A percentile compares a stretch with the other conserved stretches of the same genome.
phyloP scores from a whole-genome alignment of 2,888 invertebrate species.

The Ptychoptera albimana region DNA sequence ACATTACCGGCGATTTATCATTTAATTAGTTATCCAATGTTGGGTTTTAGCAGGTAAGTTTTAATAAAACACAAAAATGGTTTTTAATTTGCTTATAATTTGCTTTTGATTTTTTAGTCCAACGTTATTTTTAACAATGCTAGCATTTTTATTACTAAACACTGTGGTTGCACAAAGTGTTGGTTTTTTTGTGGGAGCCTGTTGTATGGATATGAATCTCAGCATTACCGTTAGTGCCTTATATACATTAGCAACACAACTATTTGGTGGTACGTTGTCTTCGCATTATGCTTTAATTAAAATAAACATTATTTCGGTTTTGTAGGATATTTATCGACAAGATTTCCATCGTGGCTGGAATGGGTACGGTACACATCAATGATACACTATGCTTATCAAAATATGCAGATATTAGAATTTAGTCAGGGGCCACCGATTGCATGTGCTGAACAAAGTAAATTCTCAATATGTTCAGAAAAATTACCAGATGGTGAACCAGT shows the following conservation, averaged over 20 bases:
- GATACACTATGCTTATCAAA: slow-evolving; percentile 67
- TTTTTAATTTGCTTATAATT: slow-evolving; percentile 12
- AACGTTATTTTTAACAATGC: slow-evolving; percentile 48
- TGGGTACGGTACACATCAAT: slow-evolving; percentile 62
- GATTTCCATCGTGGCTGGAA: slow-evolving; percentile 54
- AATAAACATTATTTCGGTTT: slow-evolving; percentile 2
- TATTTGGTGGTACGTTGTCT: slow-evolving; percentile 40
- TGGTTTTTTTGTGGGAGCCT: slow-evolving; percentile 63
- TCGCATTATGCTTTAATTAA: background rate
- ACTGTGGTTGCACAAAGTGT: slow-evolving; percentile 63
- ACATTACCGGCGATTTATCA: slow-evolving; percentile 61
- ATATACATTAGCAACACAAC: slow-evolving; percentile 58
- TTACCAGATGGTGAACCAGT: background rate
- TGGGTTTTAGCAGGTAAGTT: slow-evolving; percentile 34
- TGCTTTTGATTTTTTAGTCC: slow-evolving; percentile 33
- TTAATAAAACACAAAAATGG: background rate
- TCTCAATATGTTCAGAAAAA: slow-evolving; percentile 42
- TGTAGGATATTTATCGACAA: slow-evolving; percentile 51
- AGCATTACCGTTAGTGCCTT: slow-evolving; percentile 62
- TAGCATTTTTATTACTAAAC: slow-evolving; percentile 51
- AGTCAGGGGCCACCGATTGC: slow-evolving; percentile 47
- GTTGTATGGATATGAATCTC: slow-evolving; percentile 60
- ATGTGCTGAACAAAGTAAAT: slow-evolving; percentile 53
- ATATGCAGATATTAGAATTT: slow-evolving; percentile 66
- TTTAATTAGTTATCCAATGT: slow-evolving; percentile 59